Evolutionary conservation across 2,888 invertebrate genomes (phyloP), one percentile per base, ranked within the genome.

Genomic region (Hoplodrina blanda): DNA sequence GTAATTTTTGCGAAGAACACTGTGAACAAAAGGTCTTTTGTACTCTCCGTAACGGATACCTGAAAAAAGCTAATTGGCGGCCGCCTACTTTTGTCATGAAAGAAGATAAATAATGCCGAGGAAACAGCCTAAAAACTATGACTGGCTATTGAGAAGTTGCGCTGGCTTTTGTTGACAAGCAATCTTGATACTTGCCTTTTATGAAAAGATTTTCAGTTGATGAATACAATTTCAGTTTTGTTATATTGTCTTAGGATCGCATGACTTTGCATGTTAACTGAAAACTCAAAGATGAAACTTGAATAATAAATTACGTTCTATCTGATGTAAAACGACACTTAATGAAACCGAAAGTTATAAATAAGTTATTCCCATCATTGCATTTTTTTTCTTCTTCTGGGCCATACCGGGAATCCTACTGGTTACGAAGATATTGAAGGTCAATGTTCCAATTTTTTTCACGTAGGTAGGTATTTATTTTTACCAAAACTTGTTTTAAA

Each of bases 1-100:
- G 87, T 89, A 90, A 92, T 93, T 92, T 91, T 92, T 87, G 83
- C 87, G 70, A 87, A 90, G 89, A 91, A 89, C 80, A 79, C 83
- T 81, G 77, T 83, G 83, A 88, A 90, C 89, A 89, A 91, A 84
- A 74, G 85, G 53, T 54, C 72, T 75, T 76, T 82, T 83, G 78
- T 81, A 57, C 7, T 75, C 78, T 75, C 49, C 62, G 79, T 69
- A 82, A 83, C 74, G 69, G 79, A 81, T 80, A 83, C 77, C 73
- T 72, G 68, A 73, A 74, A 76, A 76, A 80, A 83, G 70, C 80
- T 81, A 81, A 85, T 83, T 76, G 67, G 73, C 30, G 41, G 46
- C 44, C 63, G 64, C 30, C 60, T 67, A 70, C 66, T 62, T 49
- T 64, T 65, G 56, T 76, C 60, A 57, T 74, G 64, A 75, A 76